These are phyloP conservation scores for Tenrec ecaudatus DNA, from an alignment of 2,113 vertebrate genomes.

Conservation along the genomic window DNA sequence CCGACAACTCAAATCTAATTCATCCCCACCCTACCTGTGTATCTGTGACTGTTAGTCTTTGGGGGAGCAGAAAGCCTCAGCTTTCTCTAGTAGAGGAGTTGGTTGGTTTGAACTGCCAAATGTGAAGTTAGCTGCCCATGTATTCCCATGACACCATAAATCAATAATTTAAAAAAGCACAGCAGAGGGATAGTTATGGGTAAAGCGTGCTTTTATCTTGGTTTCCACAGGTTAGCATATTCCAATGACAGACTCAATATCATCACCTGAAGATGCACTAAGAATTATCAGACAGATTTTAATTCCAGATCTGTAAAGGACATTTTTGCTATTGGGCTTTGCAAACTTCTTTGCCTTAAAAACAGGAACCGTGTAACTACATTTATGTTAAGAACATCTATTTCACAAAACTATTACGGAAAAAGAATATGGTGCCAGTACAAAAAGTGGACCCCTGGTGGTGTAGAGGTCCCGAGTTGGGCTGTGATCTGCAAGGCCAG, in stretches of 20 bases:
- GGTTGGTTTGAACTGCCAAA: no score
- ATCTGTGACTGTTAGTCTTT: no score
- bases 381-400: not conserved
- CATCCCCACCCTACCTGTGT: no score
- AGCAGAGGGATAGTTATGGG: not conserved
- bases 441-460: not conserved
- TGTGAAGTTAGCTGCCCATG: no score
- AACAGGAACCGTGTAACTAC: not conserved
- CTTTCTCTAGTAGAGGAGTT: no score
- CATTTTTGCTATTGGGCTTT: constrained; percentile 2
- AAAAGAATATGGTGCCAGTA: constrained; percentile 7
- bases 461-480: no score
- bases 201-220: not conserved
- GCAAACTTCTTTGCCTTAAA: constrained; percentile 12
- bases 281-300: not conserved
- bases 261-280: not conserved
- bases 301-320: constrained; percentile 39
- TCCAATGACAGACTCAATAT: not conserved
- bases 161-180: not conserved
- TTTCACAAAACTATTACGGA: not conserved
- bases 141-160: not conserved
- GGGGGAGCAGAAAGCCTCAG: no score
- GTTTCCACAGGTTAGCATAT: not conserved
- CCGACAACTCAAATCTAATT: no score
- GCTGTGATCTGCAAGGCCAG: no score